Evolutionary conservation across 2,113 vertebrate genomes (phyloP), one percentile per base, ranked within the genome.

Genomic region (Tupaia tana): DNA sequence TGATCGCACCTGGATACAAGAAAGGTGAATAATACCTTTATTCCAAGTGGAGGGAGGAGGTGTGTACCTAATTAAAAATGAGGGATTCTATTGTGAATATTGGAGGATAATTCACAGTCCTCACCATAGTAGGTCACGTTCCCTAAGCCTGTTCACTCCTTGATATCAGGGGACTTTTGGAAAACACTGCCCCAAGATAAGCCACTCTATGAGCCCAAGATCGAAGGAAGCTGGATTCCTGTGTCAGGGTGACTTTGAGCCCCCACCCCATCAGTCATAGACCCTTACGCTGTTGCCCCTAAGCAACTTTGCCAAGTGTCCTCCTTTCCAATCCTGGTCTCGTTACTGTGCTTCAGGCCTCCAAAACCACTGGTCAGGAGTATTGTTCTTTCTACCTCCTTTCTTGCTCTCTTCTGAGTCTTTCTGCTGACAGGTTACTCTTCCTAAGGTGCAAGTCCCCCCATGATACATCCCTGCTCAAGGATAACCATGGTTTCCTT

Each of bases 281-380:
- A 71, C 14, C 54, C 56, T 54, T 31, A 20, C 11, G 58, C 69
- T 31, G 7, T 8, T 1, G 14, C 63, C 52, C 3, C 22, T 4
- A 3, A 34, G 63, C 15, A 9, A 29, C 87, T 66, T 73, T 20
- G 52, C 43, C 6, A 9, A 85, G 59, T 0, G 11, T 58, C 34
- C 52, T 64, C n/a, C 31, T 75, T 71, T 56, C 85, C 11, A 6
- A 6, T 4, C 56, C 43, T 14, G 25, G 29, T 31, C 66, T 80
- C 34, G 16, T 24, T 71, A 11, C 29, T 13, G 56, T 15, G 12
- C 54, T 20, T 25, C 27, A 16, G 25, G 27, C 20, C 63, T n/a
- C 19, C 24, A 3, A 6, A 20, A 2, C 31, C 56, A 11, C 15
- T 20, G 3, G 0, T 16, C 56, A 31, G 56, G 56, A 12, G 13